Evolutionary conservation across 1,140 invertebrate species (phyloP), one percentile per base, ranked within the genome.

Genomic region (Conus ventricosus): DNA sequence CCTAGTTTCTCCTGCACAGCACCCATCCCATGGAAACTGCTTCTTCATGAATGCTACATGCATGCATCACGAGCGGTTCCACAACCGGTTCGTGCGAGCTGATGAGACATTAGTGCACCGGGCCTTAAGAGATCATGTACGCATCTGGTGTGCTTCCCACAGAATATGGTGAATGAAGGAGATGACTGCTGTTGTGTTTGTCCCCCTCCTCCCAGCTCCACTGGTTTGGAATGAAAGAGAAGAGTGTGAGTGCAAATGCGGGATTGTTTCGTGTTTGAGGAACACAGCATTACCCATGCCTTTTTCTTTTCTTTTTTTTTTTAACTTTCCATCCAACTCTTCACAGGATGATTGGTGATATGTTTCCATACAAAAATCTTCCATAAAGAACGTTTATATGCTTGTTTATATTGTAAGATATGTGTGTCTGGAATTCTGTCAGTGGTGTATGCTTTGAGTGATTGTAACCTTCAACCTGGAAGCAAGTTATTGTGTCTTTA

Each of bases 1-100:
- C 98, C 96, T 99, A 98, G 86, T 23, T 39, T 4, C 76, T 23
- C 84, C 39, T 39, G 39, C 39, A 39, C 39, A 39, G 39, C 39
- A 39, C 57, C 17, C 39, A n/a, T 25, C 53, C 27, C 81, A 84
- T 71, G 81, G 63, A n/a, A 84, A 84, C 87, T 78, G 81, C 67
- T 39, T 81, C 27, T 82, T 63, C 57, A 27, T 60, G 75, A 82
- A 23, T 82, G 82, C 84, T 71, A 17, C 60, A 88, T 39, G 57
- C 80, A 84, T 25, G 25, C 3, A 54, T 88, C 57, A 54, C n/a
- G 53, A 78, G 57, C 39, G 23, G 60, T 51, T 82, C 27, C 20
- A 23, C 7, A 71, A 84, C 23, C 17, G 76, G 20, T 67, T 80
- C 55, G 71, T 39, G 55, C 55, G 23, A 53, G n/a, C 20, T 8